Base-by-base conservation (phyloP, 2,113 vertebrate genomes). In the Podarcis raffonei region DNA sequence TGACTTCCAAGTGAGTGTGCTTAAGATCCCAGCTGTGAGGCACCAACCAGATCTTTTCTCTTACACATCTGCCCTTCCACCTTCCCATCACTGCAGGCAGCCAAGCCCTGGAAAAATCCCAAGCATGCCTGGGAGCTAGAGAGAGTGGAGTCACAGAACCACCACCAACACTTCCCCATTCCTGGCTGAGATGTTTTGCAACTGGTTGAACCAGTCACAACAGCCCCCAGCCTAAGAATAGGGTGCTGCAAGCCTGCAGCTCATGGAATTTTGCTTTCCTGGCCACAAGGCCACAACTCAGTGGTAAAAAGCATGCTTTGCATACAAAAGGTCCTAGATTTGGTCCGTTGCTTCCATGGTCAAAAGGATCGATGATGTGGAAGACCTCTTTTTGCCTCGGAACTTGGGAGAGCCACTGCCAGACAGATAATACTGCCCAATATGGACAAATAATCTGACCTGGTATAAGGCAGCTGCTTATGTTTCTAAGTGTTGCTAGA, bases 81-180 rank as follows among this genome's bases (percentile, higher is more conserved):
- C 59, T 18, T 15, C 37, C n/a, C 30, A 22, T 23, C 22, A 48
- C 9, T n/a, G 20, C 35, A 74, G n/a, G 71, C 15, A 68, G 39
- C 39, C 75, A 79, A 68, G 37, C 37, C n/a, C 57, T 5, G 22
- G 57, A n/a, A 62, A 74, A 81, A 65, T 65, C n/a, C 57, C 57
- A 81, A 59, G n/a, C 75, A 79, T 86, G 76, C 27, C 85, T 86
- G 59, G 59, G 37, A 86, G 85, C 37, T 39, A 79, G 39, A 79
- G 59, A 78, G 85, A 32, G n/a, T 68, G 18, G 6, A 16, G 75
- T 68, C 23, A 20, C 81, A 39, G 81, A 83, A 68, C 23, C 65
- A 37, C 81, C 59, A 74, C 20, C 18, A 3, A 30, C 18, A 25
- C 20, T 79, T 86, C 85, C 76, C 85, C 37, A 68, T 79, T 86